These are phyloP conservation scores for Sternotherus odoratus DNA, from an alignment of 2,797 vertebrate genomes.

Conservation along the genomic window DNA sequence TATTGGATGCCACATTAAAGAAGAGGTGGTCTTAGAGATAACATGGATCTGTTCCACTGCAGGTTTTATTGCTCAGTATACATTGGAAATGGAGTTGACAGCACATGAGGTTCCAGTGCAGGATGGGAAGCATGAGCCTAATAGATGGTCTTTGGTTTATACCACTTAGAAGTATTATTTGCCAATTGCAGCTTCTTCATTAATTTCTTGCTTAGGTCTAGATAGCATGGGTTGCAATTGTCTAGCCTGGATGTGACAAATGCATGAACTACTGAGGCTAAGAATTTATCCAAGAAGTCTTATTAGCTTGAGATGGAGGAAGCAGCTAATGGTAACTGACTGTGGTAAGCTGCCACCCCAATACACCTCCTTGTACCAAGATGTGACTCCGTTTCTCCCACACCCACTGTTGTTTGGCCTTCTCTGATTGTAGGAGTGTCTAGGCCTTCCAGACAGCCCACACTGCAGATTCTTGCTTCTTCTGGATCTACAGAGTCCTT, in stretches of 20 bases:
- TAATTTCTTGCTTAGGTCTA: not conserved
- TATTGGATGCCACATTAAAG: not conserved
- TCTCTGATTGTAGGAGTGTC: not conserved
- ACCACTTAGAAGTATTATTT: not conserved
- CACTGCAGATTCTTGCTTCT: not conserved
- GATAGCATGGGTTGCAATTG: not conserved
- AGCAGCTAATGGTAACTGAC: not conserved
- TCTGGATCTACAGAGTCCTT: not conserved
- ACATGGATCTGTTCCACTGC: not conserved
- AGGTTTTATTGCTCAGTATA: not conserved
- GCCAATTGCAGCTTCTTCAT: not conserved
- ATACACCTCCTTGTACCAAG: not conserved
- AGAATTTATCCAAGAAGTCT: not conserved
- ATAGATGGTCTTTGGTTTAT: not conserved
- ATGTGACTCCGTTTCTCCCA: not conserved
- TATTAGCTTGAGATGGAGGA: not conserved
- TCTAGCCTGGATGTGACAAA: not conserved
- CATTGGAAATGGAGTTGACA: not conserved
- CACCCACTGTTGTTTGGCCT: not conserved
- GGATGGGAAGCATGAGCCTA: not conserved
- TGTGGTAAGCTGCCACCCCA: not conserved
- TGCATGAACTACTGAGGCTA: not conserved
- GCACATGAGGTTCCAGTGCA: not conserved
- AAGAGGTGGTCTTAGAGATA: not conserved
- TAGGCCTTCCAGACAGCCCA: not conserved